These are phyloP conservation scores for Parauchenoglanis ngamensis DNA, from an alignment of 2,797 vertebrate genomes.

Conservation along the genomic window DNA sequence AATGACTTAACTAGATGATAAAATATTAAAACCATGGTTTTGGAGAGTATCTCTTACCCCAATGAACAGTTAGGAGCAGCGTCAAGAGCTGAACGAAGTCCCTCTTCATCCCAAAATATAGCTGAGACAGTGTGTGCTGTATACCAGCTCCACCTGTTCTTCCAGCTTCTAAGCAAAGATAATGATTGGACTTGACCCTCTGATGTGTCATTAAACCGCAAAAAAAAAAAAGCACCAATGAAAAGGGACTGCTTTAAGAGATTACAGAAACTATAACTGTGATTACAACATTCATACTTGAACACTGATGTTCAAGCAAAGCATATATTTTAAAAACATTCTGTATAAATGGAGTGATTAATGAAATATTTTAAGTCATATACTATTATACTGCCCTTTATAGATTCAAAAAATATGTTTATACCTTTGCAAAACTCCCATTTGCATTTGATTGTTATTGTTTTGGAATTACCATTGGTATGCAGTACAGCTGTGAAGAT, in stretches of 20 bases:
- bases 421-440: neutral
- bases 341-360: neutral
- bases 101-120: conserved; percentile 26
- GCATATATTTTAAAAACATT: neutral
- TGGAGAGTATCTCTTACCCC: conserved; percentile 63
- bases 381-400: neutral
- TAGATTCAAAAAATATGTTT: neutral
- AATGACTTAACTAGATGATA: neutral
- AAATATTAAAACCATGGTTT: neutral
- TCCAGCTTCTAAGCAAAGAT: conserved; percentile 57
- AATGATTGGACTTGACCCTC: conserved; percentile 73
- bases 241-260: neutral
- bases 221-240: conserved; percentile 57
- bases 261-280: neutral
- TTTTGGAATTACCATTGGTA: neutral
- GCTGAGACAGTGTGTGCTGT: conserved; percentile 12
- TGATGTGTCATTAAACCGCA: conserved; percentile 41
- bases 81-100: conserved; percentile 44
- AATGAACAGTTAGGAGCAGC: conserved; percentile 60
- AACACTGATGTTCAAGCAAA: neutral
- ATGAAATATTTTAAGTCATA: neutral
- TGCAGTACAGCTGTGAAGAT: neutral
- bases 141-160: conserved; percentile 27
- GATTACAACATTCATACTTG: neutral
- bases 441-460: neutral